Base-by-base conservation (phyloP, 2,888 invertebrate genomes). In the Coleophora deauratella region DNA sequence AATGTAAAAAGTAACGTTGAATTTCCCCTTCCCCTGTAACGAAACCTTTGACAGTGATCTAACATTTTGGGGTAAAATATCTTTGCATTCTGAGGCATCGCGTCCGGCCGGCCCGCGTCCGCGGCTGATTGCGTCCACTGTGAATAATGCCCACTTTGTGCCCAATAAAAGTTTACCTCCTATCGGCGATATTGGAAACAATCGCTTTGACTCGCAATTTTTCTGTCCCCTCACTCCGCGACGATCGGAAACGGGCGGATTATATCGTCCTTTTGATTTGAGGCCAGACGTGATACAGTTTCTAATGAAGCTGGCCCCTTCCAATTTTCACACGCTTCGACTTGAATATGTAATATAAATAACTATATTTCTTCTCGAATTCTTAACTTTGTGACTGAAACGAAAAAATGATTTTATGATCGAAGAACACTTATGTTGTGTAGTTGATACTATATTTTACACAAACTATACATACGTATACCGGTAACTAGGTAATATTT, bases 71-170 rank as follows among this genome's bases (percentile, higher is more conserved):
- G 60, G 74, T 73, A 64, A 79, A 81, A 81, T 84, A 79, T 81
- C 79, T 85, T 82, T 77, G 76, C 81, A 84, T 82, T 84, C 81
- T 66, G 70, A 57, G 63, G 66, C 71, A 72, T 64, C 67, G 75
- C 72, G 75, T 82, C 82, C 79, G 79, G 69, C 54, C 57, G 58
- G 57, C 57, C 54, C 58, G 57, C 59, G 57, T 50, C 59, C 57
- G 68, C 71, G 68, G 80, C 77, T 79, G 78, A 76, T 74, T 75
- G 69, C 71, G 62, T 70, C 65, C 65, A 63, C 72, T 72, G 67
- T 77, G 77, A 81, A 79, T 81, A 78, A 84, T 79, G 72, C 75
- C 73, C 77, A 82, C 84, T 82, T 82, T 79, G 80, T 75, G 73
- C 77, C 70, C 75, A 76, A 82, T 82, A 82, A 81, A 82, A 82